Evolutionary conservation across 2,888 invertebrate species (phyloP).

Genomic region (Epinotia bilunana): DNA sequence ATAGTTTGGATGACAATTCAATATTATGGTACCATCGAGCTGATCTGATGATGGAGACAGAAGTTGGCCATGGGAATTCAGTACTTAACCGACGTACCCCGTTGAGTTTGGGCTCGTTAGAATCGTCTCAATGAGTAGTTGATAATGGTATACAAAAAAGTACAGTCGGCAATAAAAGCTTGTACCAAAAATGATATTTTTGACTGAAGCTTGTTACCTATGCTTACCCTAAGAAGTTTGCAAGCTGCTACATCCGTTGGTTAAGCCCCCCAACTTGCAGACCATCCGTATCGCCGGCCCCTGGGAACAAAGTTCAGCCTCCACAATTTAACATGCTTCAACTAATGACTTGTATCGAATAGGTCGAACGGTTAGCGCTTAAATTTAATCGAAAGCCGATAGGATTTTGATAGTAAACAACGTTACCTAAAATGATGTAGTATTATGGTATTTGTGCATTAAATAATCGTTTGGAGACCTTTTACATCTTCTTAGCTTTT

Average conservation of each 20-base stretch:
- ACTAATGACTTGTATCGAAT: conserved; percentile 27
- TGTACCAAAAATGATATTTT: no score
- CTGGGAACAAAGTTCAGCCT: conserved; percentile 24
- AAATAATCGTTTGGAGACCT: background rate
- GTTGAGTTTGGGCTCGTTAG: no score
- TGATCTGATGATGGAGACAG: no score
- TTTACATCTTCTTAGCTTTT: no score
- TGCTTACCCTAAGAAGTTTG: conserved; percentile 6
- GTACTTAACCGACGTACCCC: no score
- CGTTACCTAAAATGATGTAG: background rate
- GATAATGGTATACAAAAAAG: no score
- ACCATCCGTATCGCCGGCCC: conserved; percentile 36
- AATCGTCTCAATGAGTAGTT: no score
- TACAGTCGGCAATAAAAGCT: no score
- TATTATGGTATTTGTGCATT: background rate
- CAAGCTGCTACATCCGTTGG: conserved; percentile 21
- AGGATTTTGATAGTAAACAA: background rate
- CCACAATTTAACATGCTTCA: conserved; percentile 25
- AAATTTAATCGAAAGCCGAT: conserved; percentile 24
- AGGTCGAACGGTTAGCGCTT: conserved; percentile 27
- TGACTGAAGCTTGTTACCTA: no score
- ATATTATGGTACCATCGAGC: no score
- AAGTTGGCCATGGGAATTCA: no score
- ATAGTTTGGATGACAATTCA: no score
- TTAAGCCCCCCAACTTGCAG: conserved; percentile 21